phyloP scores from a whole-genome alignment of 2,797 vertebrate species.

The Enoplosus armatus region DNA sequence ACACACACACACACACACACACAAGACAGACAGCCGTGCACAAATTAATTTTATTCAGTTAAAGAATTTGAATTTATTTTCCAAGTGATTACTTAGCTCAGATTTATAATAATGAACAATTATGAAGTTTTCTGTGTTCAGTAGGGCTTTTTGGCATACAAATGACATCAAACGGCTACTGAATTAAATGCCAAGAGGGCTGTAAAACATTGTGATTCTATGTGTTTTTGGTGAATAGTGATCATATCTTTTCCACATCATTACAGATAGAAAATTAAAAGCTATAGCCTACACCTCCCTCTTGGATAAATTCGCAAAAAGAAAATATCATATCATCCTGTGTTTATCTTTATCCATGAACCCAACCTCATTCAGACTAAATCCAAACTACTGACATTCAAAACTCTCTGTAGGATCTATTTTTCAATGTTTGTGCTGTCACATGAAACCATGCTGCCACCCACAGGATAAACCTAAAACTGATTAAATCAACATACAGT shows the following conservation, averaged over 20 bases:
- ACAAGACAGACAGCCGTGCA: neutral
- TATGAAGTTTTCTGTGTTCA: neutral
- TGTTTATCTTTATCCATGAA: neutral
- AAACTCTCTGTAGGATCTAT: neutral
- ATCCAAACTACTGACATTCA: constrained; percentile 11
- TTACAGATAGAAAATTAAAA: neutral
- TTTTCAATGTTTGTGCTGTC: neutral
- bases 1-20: neutral
- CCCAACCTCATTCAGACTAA: constrained; percentile 15
- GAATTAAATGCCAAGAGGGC: neutral
- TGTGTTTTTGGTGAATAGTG: neutral
- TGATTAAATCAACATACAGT: neutral
- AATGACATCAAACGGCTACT: neutral
- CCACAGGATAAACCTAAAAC: constrained; percentile 56
- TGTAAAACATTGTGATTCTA: neutral
- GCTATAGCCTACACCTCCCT: neutral
- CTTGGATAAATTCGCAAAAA: neutral
- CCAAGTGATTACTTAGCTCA: neutral
- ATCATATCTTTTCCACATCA: neutral
- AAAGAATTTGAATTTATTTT: neutral
- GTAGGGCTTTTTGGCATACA: neutral
- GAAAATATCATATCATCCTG: neutral
- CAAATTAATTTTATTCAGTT: neutral
- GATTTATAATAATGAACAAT: neutral
- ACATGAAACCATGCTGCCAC: constrained; percentile 65